These are phyloP conservation scores for Eueides isabella DNA, from an alignment of 1,140 invertebrate genomes.

Conservation along the genomic window DNA sequence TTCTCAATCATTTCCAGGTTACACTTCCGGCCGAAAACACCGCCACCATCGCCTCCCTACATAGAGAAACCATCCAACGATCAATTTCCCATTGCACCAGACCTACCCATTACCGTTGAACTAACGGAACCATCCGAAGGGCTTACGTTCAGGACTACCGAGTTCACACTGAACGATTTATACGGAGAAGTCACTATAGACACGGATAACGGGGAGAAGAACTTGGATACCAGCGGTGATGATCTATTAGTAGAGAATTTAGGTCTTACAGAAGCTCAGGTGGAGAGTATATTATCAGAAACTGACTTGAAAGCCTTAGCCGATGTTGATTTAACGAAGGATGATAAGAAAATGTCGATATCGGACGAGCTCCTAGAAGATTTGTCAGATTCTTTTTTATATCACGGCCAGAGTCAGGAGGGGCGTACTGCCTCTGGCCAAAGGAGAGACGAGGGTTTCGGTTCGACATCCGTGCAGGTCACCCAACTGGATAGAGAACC, in stretches of 20 bases:
- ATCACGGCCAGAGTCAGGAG: conserved; percentile 63
- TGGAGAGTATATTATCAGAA: conserved; percentile 66
- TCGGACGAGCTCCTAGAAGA: conserved; percentile 55
- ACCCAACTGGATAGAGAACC: conserved; percentile 46
- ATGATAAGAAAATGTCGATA: conserved; percentile 52
- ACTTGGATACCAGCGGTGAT: conserved; percentile 52
- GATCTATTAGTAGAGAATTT: conserved; percentile 60
- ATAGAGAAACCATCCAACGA: conserved; percentile 58
- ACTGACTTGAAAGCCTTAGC: conserved; percentile 58
- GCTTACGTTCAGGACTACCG: conserved; percentile 75
- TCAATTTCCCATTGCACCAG: conserved; percentile 74
- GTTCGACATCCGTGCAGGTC: conserved; percentile 56
- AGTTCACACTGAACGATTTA: conserved; percentile 77
- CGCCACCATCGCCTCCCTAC: conserved; percentile 63
- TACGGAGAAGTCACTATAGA: conserved; percentile 59
- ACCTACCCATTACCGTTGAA: conserved; percentile 84
- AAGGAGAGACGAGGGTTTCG: conserved; percentile 49
- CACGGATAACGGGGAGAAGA: conserved; percentile 48
- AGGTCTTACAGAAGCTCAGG: conserved; percentile 63
- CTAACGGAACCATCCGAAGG: conserved; percentile 69
- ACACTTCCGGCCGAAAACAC: conserved; percentile 90
- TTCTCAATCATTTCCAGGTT: conserved; percentile 78
- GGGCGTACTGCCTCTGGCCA: conserved; percentile 68
- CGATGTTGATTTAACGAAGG: conserved; percentile 52
- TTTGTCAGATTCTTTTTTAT: conserved; percentile 72